Percentiles rank a stretch among this genome's conserved stretches.
Conservation (phyloP, 2,888 invertebrate genomes). For the Bedellia somnulentella region DNA sequence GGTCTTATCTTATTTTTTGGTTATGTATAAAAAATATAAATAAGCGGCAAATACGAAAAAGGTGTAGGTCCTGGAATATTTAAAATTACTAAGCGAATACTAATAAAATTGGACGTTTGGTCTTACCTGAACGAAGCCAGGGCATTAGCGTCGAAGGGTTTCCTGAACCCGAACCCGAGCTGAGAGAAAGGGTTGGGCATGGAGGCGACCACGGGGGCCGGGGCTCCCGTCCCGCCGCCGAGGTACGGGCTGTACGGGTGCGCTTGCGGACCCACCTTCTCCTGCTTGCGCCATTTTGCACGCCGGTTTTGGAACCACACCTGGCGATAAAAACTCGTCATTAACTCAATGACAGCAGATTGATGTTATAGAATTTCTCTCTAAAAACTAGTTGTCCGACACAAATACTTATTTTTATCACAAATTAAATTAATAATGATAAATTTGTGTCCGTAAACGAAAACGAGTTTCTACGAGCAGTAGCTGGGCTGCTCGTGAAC, state of each 20-base stretch:
- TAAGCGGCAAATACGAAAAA: too few relatives aligned
- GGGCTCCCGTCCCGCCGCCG: conserved; percentile 65
- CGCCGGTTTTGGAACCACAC: conserved; percentile 93
- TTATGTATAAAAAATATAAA: too few relatives aligned
- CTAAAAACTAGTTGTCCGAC: too few relatives aligned
- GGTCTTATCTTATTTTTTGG: too few relatives aligned
- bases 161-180: conserved; percentile 73
- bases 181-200: conserved; percentile 82
- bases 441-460: conserved; percentile 35
- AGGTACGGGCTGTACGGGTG: conserved; percentile 89
- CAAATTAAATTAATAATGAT: conserved; percentile 55
- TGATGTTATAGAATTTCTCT: too few relatives aligned
- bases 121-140: conserved; percentile 71
- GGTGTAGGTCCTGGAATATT: too few relatives aligned
- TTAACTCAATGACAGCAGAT: too few relatives aligned
- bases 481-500: too few relatives aligned
- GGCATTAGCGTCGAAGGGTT: conserved; percentile 69
- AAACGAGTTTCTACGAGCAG: conserved; percentile 32
- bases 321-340: conserved; percentile 52
- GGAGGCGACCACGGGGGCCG: conserved; percentile 73
- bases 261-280: conserved; percentile 87
- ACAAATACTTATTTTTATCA: conserved; percentile 41
- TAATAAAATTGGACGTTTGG: background rate
- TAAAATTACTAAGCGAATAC: background rate
- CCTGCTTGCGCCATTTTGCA: conserved; percentile 92